Evolutionary conservation across 2,888 invertebrate species (phyloP).

Genomic region (Chouioia cunea): DNA sequence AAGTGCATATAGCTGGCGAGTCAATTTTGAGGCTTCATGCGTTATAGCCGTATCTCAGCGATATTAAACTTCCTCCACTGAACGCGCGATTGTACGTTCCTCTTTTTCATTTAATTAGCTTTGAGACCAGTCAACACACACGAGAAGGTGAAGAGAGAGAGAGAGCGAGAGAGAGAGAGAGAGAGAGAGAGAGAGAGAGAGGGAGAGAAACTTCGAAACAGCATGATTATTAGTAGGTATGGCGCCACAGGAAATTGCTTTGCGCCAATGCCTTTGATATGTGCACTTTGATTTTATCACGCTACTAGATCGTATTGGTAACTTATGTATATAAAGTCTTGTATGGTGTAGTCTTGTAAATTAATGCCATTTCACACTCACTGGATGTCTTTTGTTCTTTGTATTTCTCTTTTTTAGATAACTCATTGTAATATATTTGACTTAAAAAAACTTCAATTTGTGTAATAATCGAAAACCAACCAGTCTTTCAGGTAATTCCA

Average conservation of each 20-base stretch:
- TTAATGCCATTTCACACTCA: too few species aligned
- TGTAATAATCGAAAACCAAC: too few species aligned
- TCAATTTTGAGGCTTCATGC: background rate
- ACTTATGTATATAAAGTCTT: background rate
- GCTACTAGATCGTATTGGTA: too few species aligned
- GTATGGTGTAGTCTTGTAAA: background rate
- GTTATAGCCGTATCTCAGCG: slow-evolving; percentile 28
- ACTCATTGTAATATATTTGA: too few species aligned
- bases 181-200: slow-evolving; percentile 6
- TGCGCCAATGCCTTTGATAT: background rate
- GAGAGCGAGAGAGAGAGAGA: slow-evolving; percentile 12
- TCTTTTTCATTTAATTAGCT: slow-evolving; percentile 36
- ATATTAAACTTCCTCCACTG: slow-evolving; percentile 33
- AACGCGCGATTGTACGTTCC: slow-evolving; percentile 23
- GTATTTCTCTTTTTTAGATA: background rate
- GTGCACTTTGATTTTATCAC: too few species aligned
- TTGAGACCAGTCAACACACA: too few species aligned
- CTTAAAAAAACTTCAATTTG: too few species aligned
- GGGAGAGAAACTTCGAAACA: slow-evolving; percentile 7
- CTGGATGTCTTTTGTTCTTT: background rate
- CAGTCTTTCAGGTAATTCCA: too few species aligned
- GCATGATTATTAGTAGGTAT: slow-evolving; percentile 29
- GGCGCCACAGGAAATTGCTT: slow-evolving; percentile 26
- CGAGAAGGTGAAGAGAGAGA: background rate
- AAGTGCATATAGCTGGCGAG: background rate